Base-by-base conservation (phyloP, 2,113 vertebrate species). In the Clupea harengus region DNA sequence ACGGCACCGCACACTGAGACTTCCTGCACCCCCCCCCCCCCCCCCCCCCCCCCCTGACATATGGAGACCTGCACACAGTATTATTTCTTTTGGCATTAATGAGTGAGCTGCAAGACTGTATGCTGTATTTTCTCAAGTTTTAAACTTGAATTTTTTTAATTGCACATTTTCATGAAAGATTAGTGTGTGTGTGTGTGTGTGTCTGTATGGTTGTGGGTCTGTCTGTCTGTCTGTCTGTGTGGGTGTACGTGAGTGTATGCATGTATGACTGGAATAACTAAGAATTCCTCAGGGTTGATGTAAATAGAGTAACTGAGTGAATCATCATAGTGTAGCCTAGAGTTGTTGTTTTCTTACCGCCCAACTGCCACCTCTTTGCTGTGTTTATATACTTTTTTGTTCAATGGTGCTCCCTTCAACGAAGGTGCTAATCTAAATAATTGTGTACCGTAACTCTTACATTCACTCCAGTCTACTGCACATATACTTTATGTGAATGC, bases 61-160 rank as follows among this genome's bases (percentile, higher is more conserved):
- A 78, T 78, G 72, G 72, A 39, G 10, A 18, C 72, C 72, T 78
- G 72, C 72, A 32, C 72, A 78, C 72, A 78, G 13, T 78, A 4
- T 13, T 32, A 39, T 39, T 78, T 32, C 72, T 11, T 32, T 39
- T 15, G 72, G 72, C 32, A 78, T 13, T 5, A 15, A 32, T 5
- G 72, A 78, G 32, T 5, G 72, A 78, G 4, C 13, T 13, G 3
- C 11, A 78, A 78, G 5, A 64, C n/a, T 25, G 60, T 28, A 1
- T 67, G 13, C 28, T 44, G 11, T 78, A 4, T 39, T 39, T 78
- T 39, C 39, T 5, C 72, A 13, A 6, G 28, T 39, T 32, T 32
- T 32, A 78, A 78, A 78, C 72, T 78, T 78, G 72, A 78, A 78
- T 17, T 78, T 17, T 78, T 78, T 78, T 11, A 78, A 78, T 78